Evolutionary conservation across 2,113 vertebrate species (phyloP).

Genomic region (Turnix velox): DNA sequence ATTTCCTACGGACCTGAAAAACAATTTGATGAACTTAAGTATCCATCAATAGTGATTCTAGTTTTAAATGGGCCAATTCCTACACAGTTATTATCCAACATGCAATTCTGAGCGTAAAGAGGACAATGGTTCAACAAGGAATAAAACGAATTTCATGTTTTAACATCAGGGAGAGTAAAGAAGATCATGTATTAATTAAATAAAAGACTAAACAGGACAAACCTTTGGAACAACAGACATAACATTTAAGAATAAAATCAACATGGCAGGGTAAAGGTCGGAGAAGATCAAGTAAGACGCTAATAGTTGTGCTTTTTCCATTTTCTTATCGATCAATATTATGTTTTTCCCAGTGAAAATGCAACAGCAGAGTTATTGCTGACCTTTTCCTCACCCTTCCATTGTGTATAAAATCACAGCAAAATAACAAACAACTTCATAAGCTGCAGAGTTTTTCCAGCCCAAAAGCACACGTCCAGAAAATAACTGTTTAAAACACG

Average conservation of each 20-base stretch:
- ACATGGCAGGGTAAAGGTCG: constrained; percentile 75
- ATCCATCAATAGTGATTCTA: neutral
- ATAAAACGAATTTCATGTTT: constrained; percentile 64
- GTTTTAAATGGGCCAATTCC: neutral
- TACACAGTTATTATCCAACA: neutral
- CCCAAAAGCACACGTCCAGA: constrained; percentile 32
- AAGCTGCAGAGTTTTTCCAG: constrained; percentile 67
- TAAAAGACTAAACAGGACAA: constrained; percentile 75
- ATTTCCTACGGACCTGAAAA: neutral
- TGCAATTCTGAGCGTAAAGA: constrained; percentile 13
- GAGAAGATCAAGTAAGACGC: constrained; percentile 76
- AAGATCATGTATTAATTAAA: constrained; percentile 73
- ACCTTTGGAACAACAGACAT: constrained; percentile 72
- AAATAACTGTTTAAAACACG: constrained; percentile 45
- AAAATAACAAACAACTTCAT: constrained; percentile 79
- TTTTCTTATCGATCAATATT: constrained; percentile 82
- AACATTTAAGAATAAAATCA: constrained; percentile 77
- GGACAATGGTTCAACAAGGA: constrained; percentile 67
- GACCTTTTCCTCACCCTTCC: constrained; percentile 80
- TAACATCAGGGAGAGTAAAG: constrained; percentile 62
- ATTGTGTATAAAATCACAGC: constrained; percentile 70
- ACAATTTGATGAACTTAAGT: neutral
- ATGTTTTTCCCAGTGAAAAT: constrained; percentile 75
- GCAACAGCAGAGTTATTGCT: constrained; percentile 76
- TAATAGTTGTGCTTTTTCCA: constrained; percentile 77